These are phyloP conservation scores for Mythimna pallens DNA, from an alignment of 2,888 invertebrate genomes.

Conservation along the genomic window DNA sequence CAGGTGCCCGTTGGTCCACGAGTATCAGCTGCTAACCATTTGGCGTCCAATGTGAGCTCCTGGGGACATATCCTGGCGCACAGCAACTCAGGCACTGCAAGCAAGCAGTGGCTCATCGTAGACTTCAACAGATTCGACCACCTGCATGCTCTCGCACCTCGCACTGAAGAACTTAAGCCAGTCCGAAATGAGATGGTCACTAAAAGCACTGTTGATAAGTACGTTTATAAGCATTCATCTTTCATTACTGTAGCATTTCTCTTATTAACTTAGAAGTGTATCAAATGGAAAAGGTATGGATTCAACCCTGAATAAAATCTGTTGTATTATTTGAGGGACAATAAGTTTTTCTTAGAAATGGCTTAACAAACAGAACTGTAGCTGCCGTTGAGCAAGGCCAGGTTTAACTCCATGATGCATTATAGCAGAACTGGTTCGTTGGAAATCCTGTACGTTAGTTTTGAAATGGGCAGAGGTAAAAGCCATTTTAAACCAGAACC, in stretches of 20 bases:
- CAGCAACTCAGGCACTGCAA: conserved; percentile 95
- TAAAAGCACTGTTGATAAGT: conserved; percentile 81
- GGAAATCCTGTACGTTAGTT: conserved; percentile 28
- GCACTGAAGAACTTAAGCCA: conserved; percentile 45
- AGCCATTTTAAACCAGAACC: neutral
- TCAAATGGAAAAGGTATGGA: neutral
- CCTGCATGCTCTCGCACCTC: conserved; percentile 65
- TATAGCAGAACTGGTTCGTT: conserved; percentile 15
- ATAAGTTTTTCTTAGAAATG: conserved; percentile 41
- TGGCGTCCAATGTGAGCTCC: conserved; percentile 93
- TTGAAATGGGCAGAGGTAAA: conserved; percentile 11
- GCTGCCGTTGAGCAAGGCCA: neutral
- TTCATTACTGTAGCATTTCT: neutral
- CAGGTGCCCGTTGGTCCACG: conserved; percentile 94
- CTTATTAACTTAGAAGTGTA: neutral
- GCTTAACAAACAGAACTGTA: conserved; percentile 25
- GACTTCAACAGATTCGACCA: conserved; percentile 92
- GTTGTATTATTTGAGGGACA: conserved; percentile 4
- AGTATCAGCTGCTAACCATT: conserved; percentile 95
- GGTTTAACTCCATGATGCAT: neutral
- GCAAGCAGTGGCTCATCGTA: conserved; percentile 96
- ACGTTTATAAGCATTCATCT: conserved; percentile 55
- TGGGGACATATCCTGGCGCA: conserved; percentile 94
- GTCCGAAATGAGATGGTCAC: conserved; percentile 75
- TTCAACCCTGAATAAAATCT: neutral